Percentiles rank a stretch among this genome's conserved stretches.
phyloP scores from a whole-genome alignment of 30 jellyfish, hydroid and myxozoan genomes.

The Cassiopea xamachana region DNA sequence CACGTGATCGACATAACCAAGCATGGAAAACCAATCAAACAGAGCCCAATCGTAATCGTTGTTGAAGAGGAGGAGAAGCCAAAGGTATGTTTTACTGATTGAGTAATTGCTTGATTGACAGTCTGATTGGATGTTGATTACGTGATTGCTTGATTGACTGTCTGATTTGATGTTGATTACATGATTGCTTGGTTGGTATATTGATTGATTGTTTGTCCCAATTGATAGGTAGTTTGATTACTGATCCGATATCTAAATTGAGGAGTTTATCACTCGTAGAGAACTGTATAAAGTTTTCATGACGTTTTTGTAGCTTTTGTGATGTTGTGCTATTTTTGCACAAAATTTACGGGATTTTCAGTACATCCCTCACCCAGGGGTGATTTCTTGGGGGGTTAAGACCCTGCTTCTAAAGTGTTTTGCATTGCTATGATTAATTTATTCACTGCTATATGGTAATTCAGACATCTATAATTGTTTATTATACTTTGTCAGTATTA shows the following conservation, averaged over 20 bases:
- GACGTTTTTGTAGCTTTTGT: too few relatives aligned
- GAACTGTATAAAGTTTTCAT: too few relatives aligned
- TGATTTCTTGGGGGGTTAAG: too few relatives aligned
- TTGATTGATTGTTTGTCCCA: neutral
- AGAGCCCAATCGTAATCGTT: constrained; percentile 82
- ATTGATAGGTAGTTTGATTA: neutral
- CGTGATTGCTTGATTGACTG: constrained; percentile 8
- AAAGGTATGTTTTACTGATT: constrained; percentile 23
- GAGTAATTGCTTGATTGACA: constrained; percentile 2
- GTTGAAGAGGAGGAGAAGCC: constrained; percentile 85
- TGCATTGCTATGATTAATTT: too few relatives aligned
- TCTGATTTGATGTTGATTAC: neutral
- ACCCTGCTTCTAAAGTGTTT: too few relatives aligned
- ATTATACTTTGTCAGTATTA: too few relatives aligned
- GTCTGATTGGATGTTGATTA: neutral
- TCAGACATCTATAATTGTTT: too few relatives aligned
- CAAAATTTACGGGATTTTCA: too few relatives aligned
- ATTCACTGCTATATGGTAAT: too few relatives aligned
- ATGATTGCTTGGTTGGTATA: neutral
- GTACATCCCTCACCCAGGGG: too few relatives aligned
- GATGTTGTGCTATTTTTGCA: too few relatives aligned
- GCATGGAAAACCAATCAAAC: constrained; percentile 91
- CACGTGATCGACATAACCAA: constrained; percentile 83
- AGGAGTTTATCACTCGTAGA: too few relatives aligned
- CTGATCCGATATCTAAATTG: neutral